Base-by-base conservation (phyloP, 2,888 invertebrate genomes). In the Pristionchus japonicus region DNA sequence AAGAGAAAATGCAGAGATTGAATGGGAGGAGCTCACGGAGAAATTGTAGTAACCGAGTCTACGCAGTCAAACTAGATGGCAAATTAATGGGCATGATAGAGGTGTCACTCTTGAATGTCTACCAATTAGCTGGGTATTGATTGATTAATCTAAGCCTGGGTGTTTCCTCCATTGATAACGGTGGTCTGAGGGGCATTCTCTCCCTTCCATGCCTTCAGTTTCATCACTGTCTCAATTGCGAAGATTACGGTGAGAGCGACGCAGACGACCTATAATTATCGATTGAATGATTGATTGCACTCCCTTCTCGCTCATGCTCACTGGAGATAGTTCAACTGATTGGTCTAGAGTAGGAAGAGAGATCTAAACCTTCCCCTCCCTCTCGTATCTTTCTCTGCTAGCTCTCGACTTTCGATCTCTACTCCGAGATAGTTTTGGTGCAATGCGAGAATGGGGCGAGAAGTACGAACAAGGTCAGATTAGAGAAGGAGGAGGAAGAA, bases 181-280 rank as follows among this genome's bases (percentile, higher is more conserved):
- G 31, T 64, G 4, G 83, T 31, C 61, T 87, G 43, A 11, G 91
- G 91, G 70, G 90, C 91, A 89, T 93, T 92, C 86, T 94, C 94
- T 64, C 94, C 94, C 88, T 91, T 90, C 94, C 94, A 94, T 20
- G 92, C 92, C 90, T 92, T 93, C 89, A 93, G 90, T 83, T 94
- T 94, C 40, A 93, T 82, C 82, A 94, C 89, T 13, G 94, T 93
- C 89, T 94, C 94, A 57, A 93, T 92, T 52, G 92, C 94, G 89
- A 93, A 94, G 49, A 94, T 88, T 6, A 93, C 92, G n/a, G 93
- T 93, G 80, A 94, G 88, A 4, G 93, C 93, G 47, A 94, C 92
- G 83, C 93, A 93, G 82, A 94, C 90, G 64, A 94, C 92, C 93
- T 93, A 86, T 37, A 91, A 88, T 34, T 61, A 52, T 61, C 17